Base-by-base conservation (phyloP, 2,113 vertebrate species). In the Cynocephalus volans region DNA sequence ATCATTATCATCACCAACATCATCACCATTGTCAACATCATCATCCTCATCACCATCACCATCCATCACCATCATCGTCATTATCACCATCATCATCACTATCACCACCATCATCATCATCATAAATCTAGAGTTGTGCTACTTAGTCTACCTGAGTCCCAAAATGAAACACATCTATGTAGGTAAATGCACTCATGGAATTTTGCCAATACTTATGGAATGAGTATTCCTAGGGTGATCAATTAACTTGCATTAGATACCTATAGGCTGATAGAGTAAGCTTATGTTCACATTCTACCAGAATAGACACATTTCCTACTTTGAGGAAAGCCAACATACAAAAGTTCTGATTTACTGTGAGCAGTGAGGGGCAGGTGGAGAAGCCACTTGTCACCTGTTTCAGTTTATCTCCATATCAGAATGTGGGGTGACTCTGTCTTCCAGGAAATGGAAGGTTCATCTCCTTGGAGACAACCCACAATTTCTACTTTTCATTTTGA, bases 131-230 rank as follows among this genome's bases (percentile, higher is more conserved):
- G 2, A 33, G 45, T 8, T 17, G 54, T 31, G 15, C 24, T 26
- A 2, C 15, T 26, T 33, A 6, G 24, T 26, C 50, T n/a, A 21
- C 21, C 17, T 19, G 19, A n/a, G 69, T 41, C 72, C 10, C 11
- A 3, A 31, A 31, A 17, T 6, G 60, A 56, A 24, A 10, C 26
- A 13, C 14, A 17, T 33, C 60, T 21, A 8, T 5, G 41, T 3
- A 9, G 21, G 64, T 1, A 14, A n/a, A 19, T 8, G n/a, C 26
- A 45, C 17, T 8, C n/a, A 1, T 19, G 72, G 64, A 3, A 2
- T 28, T 56, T 26, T 18, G 21, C 60, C 6, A 24, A 14, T n/a
- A 3, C 13, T 48, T 45, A 48, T 1, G 36, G 28, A 45, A 18
- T 33, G 19, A 21, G 24, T 33, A 8, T 77, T 28, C 7, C 10